Conservation (phyloP, 2,113 vertebrate species). For the Xyliphius kryptos region DNA sequence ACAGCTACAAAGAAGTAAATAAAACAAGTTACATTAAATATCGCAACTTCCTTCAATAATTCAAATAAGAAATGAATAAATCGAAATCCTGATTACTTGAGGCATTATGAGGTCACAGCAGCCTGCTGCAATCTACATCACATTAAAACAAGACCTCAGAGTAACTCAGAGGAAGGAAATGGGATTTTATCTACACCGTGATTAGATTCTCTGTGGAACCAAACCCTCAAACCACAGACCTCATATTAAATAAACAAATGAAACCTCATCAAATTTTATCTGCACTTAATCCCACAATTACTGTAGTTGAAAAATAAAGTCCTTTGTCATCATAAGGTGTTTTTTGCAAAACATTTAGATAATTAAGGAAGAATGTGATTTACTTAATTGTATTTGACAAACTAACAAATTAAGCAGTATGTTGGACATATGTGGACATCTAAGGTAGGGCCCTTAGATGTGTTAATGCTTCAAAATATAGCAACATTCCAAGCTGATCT, state of each 20-base stretch:
- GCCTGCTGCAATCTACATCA: constrained; percentile 3
- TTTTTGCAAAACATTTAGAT: too few species aligned
- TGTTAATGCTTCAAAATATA: too few species aligned
- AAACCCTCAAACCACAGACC: not conserved
- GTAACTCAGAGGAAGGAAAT: not conserved
- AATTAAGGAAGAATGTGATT: too few species aligned
- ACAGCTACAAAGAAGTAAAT: too few species aligned
- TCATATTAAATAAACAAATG: not conserved
- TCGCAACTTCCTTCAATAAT: too few species aligned
- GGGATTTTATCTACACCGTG: not conserved
- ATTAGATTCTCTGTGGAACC: not conserved
- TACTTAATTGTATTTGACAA: too few species aligned
- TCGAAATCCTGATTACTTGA: not conserved
- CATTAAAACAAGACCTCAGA: constrained; percentile 12
- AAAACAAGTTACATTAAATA: too few species aligned
- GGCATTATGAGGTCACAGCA: constrained; percentile 5
- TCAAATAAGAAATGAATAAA: not conserved
- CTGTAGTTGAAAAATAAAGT: not conserved
- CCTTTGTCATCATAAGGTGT: not conserved
- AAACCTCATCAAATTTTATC: constrained; percentile 1
- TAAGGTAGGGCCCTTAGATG: too few species aligned
- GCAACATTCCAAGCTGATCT: too few species aligned
- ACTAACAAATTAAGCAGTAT: too few species aligned
- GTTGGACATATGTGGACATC: too few species aligned
- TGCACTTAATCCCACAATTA: not conserved